A percentile compares a stretch with the other conserved stretches of the same genome.
Conservation (phyloP, 1,140 invertebrate species). For the Orussus abietinus region DNA sequence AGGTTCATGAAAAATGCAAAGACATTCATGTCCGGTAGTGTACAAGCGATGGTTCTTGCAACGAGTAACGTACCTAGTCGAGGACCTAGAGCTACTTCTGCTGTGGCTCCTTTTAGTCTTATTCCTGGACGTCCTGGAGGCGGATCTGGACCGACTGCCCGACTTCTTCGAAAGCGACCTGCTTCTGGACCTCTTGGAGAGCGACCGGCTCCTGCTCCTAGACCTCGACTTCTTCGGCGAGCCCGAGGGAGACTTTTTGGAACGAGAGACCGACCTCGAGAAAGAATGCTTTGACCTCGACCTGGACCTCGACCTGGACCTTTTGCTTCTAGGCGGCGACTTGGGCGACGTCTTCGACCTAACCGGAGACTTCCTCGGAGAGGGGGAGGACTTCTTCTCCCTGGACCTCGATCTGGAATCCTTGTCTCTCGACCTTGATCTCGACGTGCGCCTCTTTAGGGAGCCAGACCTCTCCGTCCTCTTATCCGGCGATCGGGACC, state of each 20-base stretch:
- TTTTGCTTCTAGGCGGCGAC: slow-evolving; percentile 12
- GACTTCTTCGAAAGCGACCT: slow-evolving; percentile 11
- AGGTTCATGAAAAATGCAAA: neutral
- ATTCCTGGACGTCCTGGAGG: slow-evolving; percentile 15
- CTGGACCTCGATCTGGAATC: slow-evolving; percentile 16
- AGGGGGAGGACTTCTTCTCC: slow-evolving; percentile 17
- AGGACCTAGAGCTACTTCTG: slow-evolving; percentile 27
- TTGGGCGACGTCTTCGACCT: slow-evolving; percentile 23
- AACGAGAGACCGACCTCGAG: slow-evolving; percentile 23
- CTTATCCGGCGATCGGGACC: slow-evolving; percentile 23
- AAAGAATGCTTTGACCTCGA: slow-evolving; percentile 23
- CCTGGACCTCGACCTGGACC: slow-evolving; percentile 27
- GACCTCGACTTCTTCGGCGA: slow-evolving; percentile 25
- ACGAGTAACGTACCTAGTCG: slow-evolving; percentile 1
- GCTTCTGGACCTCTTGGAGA: slow-evolving; percentile 15
- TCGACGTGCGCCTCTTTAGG: slow-evolving; percentile 18
- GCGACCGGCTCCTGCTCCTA: slow-evolving; percentile 30
- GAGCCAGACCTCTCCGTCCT: slow-evolving; percentile 24
- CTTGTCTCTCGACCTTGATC: slow-evolving; percentile 17
- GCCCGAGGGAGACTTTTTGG: slow-evolving; percentile 31
- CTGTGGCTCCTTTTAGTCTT: slow-evolving; percentile 28
- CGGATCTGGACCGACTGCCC: slow-evolving; percentile 4
- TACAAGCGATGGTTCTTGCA: no score
- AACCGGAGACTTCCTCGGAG: slow-evolving; percentile 23
- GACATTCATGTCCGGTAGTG: slow-evolving; percentile 1